Base-by-base conservation (phyloP, 2,888 invertebrate species). In the Limenitis arthemis region DNA sequence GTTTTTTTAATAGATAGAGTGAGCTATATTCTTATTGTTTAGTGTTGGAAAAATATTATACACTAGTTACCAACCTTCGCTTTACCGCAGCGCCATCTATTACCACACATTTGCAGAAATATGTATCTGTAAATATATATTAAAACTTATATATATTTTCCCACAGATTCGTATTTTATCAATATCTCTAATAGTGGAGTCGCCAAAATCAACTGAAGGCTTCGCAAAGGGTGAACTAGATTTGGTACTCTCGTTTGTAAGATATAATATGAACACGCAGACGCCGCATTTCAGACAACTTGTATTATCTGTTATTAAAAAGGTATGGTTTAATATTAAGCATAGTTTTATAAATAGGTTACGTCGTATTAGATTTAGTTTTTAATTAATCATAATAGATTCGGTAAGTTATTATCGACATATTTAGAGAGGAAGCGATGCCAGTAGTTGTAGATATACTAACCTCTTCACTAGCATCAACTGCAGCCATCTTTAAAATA, bases 101-200 rank as follows among this genome's bases (percentile, higher is more conserved):
- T n/a, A n/a, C n/a, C n/a, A n/a, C n/a, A n/a, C n/a, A n/a, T n/a
- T n/a, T n/a, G n/a, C n/a, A 38, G 8, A 38, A 8, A 9, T 20
- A 38, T 20, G 28, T 9, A 41, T 8, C 5, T 30, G 6, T 30
- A 7, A 5, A 12, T 6, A 20, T 43, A n/a, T 9, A 33, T n/a
- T n/a, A n/a, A n/a, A n/a, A n/a, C n/a, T n/a, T n/a, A n/a, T n/a
- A n/a, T 41, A 44, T 33, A 20, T 53, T 2, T 47, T 31, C 42
- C 59, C 63, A 7, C 68, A 95, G 90, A 89, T 91, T 2, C 87
- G 94, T 30, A 77, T 94, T 6, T 86, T 91, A 59, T 88, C 91
- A 0, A 81, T 95, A 46, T 88, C 90, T 0, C 76, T 95, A 20
- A 72, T 96, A 33, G 90, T 93, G 47, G 94, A 94, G 65, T 91